Evolutionary conservation across 1,140 invertebrate genomes (phyloP).

Genomic region (Hycleus phaleratus): DNA sequence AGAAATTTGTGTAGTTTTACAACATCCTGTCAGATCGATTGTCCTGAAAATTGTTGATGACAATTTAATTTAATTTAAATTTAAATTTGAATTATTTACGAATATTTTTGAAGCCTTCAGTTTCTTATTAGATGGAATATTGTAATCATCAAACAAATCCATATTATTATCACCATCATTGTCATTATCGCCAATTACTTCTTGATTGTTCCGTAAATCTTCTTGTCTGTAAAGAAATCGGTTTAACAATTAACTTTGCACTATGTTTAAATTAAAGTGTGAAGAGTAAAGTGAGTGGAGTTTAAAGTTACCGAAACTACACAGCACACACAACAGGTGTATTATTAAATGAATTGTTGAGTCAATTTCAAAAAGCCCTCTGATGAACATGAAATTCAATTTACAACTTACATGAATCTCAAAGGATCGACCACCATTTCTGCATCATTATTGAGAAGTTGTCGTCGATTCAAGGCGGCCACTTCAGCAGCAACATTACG

Average conservation of each 20-base stretch:
- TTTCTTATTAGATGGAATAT: neutral
- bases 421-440: constrained; percentile 18
- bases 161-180: constrained; percentile 10
- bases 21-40: constrained; percentile 4
- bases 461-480: constrained; percentile 28
- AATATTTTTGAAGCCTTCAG: constrained; percentile 6
- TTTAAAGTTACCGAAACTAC: too few species aligned
- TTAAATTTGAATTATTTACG: constrained; percentile 2
- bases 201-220: constrained; percentile 1
- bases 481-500: too few species aligned
- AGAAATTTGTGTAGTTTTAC: neutral
- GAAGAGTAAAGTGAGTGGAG: too few species aligned
- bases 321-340: too few species aligned
- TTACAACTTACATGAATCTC: neutral
- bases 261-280: neutral
- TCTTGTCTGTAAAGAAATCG: constrained; percentile 1
- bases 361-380: too few species aligned
- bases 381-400: too few species aligned
- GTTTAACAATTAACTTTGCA: neutral
- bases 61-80: neutral
- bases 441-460: constrained; percentile 12
- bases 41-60: neutral
- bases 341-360: too few species aligned
- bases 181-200: neutral
- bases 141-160: constrained; percentile 9